These are phyloP conservation scores for Pristionchus japonicus DNA, from an alignment of 2,888 invertebrate genomes.

Conservation along the genomic window DNA sequence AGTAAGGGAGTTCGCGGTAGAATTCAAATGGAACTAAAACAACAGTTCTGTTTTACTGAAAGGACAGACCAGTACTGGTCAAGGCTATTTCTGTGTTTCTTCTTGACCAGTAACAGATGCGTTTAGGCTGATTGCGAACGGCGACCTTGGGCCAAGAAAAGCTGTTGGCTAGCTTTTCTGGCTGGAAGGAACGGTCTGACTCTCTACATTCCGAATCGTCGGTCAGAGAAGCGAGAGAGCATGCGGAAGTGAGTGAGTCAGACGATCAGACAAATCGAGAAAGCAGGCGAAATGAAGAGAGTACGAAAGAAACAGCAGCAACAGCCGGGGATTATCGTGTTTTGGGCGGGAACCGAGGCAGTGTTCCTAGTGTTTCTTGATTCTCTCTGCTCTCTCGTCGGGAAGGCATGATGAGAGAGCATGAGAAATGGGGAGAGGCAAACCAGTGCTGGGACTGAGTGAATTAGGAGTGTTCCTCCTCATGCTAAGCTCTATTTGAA, in stretches of 20 bases:
- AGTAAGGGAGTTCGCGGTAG: not conserved
- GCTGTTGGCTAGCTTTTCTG: too few relatives aligned
- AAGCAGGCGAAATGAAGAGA: not conserved
- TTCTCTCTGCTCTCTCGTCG: too few relatives aligned
- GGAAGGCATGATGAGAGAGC: too few relatives aligned
- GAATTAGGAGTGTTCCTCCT: constrained; percentile 5
- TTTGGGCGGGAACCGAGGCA: constrained; percentile 20
- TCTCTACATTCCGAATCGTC: too few relatives aligned
- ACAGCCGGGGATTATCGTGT: constrained; percentile 27
- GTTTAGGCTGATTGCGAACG: not conserved
- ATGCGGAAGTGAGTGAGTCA: too few relatives aligned
- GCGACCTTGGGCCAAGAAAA: not conserved
- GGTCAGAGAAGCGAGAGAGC: too few relatives aligned
- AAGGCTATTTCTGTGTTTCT: not conserved
- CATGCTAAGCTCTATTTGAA: not conserved
- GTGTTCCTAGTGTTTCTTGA: too few relatives aligned
- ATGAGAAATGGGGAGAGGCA: too few relatives aligned
- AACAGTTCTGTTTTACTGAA: too few relatives aligned
- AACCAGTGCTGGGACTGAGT: not conserved
- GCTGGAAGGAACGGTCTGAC: too few relatives aligned
- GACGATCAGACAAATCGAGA: not conserved
- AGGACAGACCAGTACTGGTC: not conserved
- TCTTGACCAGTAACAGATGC: not conserved
- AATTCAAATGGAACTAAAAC: not conserved
- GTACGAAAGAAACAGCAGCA: not conserved